Percentiles rank a stretch among this genome's conserved stretches.
These are phyloP conservation scores for Globodera ellingtonae DNA, from an alignment of 1,140 invertebrate species.

Conservation along the genomic window DNA sequence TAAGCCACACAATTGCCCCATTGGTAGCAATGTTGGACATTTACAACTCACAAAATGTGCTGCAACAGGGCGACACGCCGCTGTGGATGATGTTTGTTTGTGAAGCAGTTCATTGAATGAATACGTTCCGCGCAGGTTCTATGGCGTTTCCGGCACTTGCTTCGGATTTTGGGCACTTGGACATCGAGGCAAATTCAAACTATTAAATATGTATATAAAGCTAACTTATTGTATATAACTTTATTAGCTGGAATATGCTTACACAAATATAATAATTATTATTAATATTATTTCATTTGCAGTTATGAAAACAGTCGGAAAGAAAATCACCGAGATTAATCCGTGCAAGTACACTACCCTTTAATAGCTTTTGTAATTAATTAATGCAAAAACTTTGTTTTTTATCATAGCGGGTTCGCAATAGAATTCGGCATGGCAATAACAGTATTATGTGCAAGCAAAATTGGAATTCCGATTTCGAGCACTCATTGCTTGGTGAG, in stretches of 20 bases:
- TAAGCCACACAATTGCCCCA: conserved; percentile 91
- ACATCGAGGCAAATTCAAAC: conserved; percentile 26
- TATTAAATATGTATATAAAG: conserved; percentile 70
- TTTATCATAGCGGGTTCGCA: conserved; percentile 50
- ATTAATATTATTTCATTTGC: conserved; percentile 76
- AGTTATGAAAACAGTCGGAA: conserved; percentile 76
- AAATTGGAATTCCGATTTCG: conserved; percentile 89
- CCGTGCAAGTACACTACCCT: conserved; percentile 66
- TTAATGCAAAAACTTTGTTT: background rate
- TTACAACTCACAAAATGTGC: conserved; percentile 67
- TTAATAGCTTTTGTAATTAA: conserved; percentile 11
- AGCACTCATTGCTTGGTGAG: conserved; percentile 97
- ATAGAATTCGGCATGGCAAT: conserved; percentile 62
- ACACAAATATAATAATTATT: too few relatives aligned
- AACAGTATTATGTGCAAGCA: conserved; percentile 90
- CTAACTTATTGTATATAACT: conserved; percentile 71
- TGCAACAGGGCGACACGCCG: conserved; percentile 66
- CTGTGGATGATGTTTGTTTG: conserved; percentile 46
- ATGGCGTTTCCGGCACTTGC: conserved; percentile 50
- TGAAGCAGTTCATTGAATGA: background rate
- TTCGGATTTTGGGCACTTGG: conserved; percentile 56
- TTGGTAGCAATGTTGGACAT: conserved; percentile 88
- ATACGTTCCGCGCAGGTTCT: conserved; percentile 11
- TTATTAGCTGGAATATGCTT: too few relatives aligned
- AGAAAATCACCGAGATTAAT: conserved; percentile 45